Evolutionary conservation across 2,797 vertebrate species (phyloP), one percentile per base, ranked within the genome.

Genomic region (Lepidocolaptes lacrymiger): DNA sequence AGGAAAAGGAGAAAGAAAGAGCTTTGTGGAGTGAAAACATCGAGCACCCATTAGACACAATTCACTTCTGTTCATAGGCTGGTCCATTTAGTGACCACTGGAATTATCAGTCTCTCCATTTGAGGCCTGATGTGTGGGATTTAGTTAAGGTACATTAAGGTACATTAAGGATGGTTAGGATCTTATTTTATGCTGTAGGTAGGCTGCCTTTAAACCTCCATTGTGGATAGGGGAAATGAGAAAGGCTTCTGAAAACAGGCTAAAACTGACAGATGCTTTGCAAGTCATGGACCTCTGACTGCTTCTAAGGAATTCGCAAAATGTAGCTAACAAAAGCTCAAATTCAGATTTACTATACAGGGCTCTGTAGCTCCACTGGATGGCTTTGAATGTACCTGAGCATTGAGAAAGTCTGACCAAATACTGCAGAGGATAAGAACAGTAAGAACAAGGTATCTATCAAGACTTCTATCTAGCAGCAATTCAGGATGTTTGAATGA

Each of bases 31-130:
- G 27, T 66, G 27, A 46, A 62, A 76, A 11, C 37, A 71, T 21
- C 0, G 0, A 43, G 17, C 0, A 0, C 10, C 54, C 30, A 7
- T 51, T 48, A 68, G 49, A 36, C 34, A 15, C 21, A 63, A 54
- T 73, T 67, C 32, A 49, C 24, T 66, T 51, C 23, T 66, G 4
- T 69, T 61, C 49, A 7, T 37, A 56, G 52, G n/a, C 13, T 43
- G 20, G 54, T 34, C 18, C 17, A 62, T 85, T 88, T 62, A 85
- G 49, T 73, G 43, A 80, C 34, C 23, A 51, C 22, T 76, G 32
- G 14, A 68, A 46, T 48, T 41, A 83, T 24, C 34, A 87, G 1
- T 64, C 39, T 76, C 73, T 79, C 58, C 34, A 46, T 62, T 1
- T 62, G 26, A 73, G 66, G 30, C 21, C 11, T 68, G 18, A 56